Evolutionary conservation across 1,140 invertebrate genomes (phyloP).

Genomic region (Bombus breviceps): DNA sequence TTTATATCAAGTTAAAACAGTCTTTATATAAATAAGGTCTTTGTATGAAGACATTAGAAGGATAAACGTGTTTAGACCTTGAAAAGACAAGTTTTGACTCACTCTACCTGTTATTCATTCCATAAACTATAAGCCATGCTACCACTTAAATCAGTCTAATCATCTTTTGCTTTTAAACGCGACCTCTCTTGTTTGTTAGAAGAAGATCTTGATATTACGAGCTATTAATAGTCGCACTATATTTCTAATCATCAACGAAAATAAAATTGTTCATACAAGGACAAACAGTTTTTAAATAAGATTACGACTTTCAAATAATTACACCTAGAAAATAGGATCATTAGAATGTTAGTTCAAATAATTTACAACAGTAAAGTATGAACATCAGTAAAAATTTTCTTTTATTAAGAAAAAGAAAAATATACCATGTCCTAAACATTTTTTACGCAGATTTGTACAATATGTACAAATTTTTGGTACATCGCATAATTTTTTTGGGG

Average conservation of each 20-base stretch:
- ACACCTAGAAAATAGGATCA: neutral
- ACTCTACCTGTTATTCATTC: neutral
- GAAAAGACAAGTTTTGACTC: neutral
- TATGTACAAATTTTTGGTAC: conserved; percentile 44
- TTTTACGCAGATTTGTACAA: neutral
- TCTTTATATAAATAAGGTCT: no score
- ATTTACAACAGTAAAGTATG: neutral
- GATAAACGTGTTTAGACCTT: neutral
- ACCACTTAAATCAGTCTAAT: neutral
- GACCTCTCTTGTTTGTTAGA: no score
- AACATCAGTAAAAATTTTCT: neutral
- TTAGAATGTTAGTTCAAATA: neutral
- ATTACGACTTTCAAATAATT: neutral
- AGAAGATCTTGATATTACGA: neutral
- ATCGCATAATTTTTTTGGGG: neutral
- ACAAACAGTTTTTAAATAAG: neutral
- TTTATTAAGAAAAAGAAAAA: neutral
- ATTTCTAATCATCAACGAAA: neutral
- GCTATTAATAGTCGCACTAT: neutral
- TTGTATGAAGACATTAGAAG: no score
- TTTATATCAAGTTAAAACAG: no score
- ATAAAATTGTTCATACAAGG: neutral
- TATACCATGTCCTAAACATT: no score
- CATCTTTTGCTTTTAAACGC: neutral
- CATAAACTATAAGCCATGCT: neutral